These are phyloP conservation scores for Spondyliosoma cantharus DNA, from an alignment of 2,797 vertebrate genomes.

Conservation along the genomic window DNA sequence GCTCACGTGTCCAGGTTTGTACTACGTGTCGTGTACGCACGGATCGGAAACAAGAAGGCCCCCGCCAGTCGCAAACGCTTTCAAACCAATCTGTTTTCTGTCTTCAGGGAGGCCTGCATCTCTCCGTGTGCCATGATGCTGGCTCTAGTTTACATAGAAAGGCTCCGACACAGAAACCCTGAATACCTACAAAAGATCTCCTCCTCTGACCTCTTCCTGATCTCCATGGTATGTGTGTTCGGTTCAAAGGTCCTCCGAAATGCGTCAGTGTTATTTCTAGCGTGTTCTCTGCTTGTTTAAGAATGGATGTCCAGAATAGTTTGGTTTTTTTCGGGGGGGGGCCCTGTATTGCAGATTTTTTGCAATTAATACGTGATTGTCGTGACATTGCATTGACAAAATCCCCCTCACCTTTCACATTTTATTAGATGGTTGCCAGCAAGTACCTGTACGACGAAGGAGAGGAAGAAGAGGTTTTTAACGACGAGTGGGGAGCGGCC, in stretches of 20 bases:
- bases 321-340: neutral
- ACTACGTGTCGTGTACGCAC: fast-evolving
- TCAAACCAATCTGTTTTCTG: neutral
- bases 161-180: conserved; percentile 95
- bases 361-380: neutral
- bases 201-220: conserved; percentile 97
- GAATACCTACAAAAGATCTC: conserved; percentile 98
- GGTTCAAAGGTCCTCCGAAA: conserved; percentile 17
- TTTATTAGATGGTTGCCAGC: conserved; percentile 95
- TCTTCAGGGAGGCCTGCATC: conserved; percentile 94
- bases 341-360: neutral
- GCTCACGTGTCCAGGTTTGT: conserved; percentile 94
- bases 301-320: too few relatives aligned
- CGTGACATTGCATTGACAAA: neutral
- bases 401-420: neutral
- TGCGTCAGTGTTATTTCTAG: conserved; percentile 21
- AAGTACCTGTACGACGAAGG: conserved; percentile 99
- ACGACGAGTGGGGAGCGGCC: conserved; percentile 97
- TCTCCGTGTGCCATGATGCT: conserved; percentile 99
- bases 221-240: conserved; percentile 91
- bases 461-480: conserved; percentile 98
- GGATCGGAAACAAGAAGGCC: fast-evolving
- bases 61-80: fast-evolving
- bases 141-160: conserved; percentile 96
- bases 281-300: neutral